A percentile compares a stretch with the other conserved stretches of the same genome.
Conservation (phyloP, 1,140 invertebrate species). For the Trachymyrmex septentrionalis region DNA sequence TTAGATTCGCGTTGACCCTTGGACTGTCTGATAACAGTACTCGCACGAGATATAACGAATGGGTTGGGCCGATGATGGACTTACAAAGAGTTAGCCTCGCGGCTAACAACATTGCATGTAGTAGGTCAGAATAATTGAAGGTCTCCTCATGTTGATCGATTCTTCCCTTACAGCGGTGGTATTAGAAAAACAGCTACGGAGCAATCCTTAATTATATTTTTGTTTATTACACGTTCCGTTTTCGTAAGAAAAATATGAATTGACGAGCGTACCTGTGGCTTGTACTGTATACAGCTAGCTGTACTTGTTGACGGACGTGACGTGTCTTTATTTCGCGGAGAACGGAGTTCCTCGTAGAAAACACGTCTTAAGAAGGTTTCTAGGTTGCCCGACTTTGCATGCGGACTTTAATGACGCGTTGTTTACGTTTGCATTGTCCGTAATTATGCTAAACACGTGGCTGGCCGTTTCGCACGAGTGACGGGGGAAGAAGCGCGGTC, state of each 20-base stretch:
- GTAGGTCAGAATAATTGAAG: conserved; percentile 28
- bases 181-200: neutral
- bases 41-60: conserved; percentile 29
- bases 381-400: conserved; percentile 39
- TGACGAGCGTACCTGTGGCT: neutral
- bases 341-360: conserved; percentile 6
- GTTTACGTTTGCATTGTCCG: conserved; percentile 46
- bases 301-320: neutral
- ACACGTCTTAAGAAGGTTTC: conserved; percentile 47
- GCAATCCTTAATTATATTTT: conserved; percentile 21
- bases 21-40: conserved; percentile 45
- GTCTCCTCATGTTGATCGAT: conserved; percentile 23
- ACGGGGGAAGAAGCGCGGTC: neutral
- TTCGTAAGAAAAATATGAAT: neutral
- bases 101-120: neutral
- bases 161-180: neutral
- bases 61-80: neutral
- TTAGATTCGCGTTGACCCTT: conserved; percentile 40
- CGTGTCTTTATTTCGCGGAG: neutral
- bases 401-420: conserved; percentile 42
- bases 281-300: neutral
- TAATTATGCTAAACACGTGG: conserved; percentile 39
- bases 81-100: neutral
- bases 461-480: neutral
- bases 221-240: neutral